These are phyloP conservation scores for Brachyptera risi DNA, from an alignment of 2,888 invertebrate species.

Conservation along the genomic window DNA sequence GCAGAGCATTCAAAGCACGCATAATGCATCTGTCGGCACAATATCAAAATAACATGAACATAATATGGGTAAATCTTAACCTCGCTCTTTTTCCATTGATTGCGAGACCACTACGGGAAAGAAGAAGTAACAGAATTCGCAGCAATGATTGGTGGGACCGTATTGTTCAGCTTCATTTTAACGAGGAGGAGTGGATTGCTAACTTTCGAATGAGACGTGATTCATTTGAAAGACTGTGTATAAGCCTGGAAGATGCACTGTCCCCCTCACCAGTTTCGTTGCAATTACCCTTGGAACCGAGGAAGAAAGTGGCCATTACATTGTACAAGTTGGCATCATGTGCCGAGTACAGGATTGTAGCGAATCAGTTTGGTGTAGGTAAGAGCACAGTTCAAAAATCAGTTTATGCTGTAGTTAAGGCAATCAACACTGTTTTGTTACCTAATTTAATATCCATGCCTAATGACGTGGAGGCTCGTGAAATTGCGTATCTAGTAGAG, in stretches of 20 bases:
- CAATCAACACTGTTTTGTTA: no score
- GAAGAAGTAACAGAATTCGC: neutral
- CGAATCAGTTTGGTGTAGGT: slow-evolving; percentile 9
- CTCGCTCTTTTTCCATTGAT: no score
- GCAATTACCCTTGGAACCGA: neutral
- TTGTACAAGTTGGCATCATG: slow-evolving; percentile 19
- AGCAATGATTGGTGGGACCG: slow-evolving; percentile 27
- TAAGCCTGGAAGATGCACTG: neutral
- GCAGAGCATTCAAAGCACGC: no score
- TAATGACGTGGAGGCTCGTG: slow-evolving; percentile 34
- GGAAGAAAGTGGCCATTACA: slow-evolving; percentile 17
- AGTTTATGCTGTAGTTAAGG: slow-evolving; percentile 37
- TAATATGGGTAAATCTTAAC: no score
- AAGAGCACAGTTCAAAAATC: slow-evolving; percentile 33
- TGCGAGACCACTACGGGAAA: no score
- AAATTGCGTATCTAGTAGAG: slow-evolving; percentile 25
- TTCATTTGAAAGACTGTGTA: neutral
- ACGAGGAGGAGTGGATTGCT: slow-evolving; percentile 10
- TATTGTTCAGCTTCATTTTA: neutral
- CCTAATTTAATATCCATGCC: no score
- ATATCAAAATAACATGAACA: no score
- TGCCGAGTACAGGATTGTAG: slow-evolving; percentile 19
- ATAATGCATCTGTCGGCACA: no score
- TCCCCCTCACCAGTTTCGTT: neutral
- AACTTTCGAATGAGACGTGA: slow-evolving; percentile 2